Percentiles rank a stretch among this genome's conserved stretches.
phyloP scores from a whole-genome alignment of 2,888 invertebrate species.

The Anticlea derivata region DNA sequence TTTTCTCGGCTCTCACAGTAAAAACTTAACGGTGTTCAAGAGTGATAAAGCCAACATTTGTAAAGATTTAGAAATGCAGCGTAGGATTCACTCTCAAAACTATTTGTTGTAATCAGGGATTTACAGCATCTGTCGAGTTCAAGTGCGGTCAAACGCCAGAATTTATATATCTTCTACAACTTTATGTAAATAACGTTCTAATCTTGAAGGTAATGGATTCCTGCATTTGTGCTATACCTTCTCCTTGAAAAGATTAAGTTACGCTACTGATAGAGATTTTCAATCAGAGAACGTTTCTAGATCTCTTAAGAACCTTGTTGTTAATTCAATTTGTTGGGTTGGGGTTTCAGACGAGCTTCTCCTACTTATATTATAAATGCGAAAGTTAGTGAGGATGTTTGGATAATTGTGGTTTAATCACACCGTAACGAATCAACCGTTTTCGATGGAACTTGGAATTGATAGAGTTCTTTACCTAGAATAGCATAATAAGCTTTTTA shows the following conservation, averaged over 20 bases:
- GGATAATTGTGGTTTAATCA: too few relatives aligned
- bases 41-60: background rate
- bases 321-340: too few relatives aligned
- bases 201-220: conserved; percentile 1
- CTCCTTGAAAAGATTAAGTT: background rate
- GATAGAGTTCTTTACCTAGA: too few relatives aligned
- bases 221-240: background rate
- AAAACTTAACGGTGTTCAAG: background rate
- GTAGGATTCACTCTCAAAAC: background rate
- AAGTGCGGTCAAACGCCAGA: conserved; percentile 12
- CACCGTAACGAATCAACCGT: too few relatives aligned
- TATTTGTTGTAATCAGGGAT: conserved; percentile 12
- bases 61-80: background rate
- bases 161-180: conserved; percentile 10
- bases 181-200: background rate
- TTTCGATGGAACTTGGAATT: too few relatives aligned
- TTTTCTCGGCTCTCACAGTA: too few relatives aligned
- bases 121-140: conserved; percentile 12
- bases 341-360: too few relatives aligned
- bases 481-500: too few relatives aligned
- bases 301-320: too few relatives aligned
- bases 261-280: background rate
- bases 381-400: too few relatives aligned
- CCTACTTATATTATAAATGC: too few relatives aligned
- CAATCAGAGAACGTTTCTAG: background rate